Evolutionary conservation across 2,113 vertebrate species (phyloP), one percentile per base, ranked within the genome.

Genomic region (Scopus umbretta): DNA sequence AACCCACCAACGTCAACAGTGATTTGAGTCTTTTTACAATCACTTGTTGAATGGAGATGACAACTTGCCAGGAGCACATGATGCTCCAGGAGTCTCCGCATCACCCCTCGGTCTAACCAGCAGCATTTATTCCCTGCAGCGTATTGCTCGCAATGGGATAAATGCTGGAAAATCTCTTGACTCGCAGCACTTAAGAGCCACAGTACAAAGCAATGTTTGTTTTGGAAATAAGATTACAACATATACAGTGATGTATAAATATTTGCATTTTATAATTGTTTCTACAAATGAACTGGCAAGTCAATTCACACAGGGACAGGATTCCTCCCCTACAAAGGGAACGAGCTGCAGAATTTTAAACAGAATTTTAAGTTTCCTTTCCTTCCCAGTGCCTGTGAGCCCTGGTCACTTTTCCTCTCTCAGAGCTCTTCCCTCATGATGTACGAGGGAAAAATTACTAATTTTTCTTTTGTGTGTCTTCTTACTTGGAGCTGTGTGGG

Each of bases 191-290:
- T 50, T 30, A 88, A 59, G 88, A 93, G 74, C 63, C 65, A 66
- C 38, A 63, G 62, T 53, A 91, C 63, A 80, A 94, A 89, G 40
- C 49, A 59, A 49, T 90, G 90, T 96, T 96, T 97, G 96, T 96
- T 98, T 97, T 96, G 94, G 85, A 96, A 98, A 96, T 47, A 95
- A 86, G 96, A 97, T 95, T 97, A 96, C 92, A 96, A 95, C 73
- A 55, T 92, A 92, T 56, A 92, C 63, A 71, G 86, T 68, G 70
- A 96, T 97, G 97, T 81, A 97, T 97, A 98, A 97, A 98, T 97
- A 97, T 97, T 95, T 98, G 96, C 95, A 91, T 96, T 84, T 97
- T 96, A 92, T 96, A 98, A 97, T 94, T 97, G 92, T 97, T 97
- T 96, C 94, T 95, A 86, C 92, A 96, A 97, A 96, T 82, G 68